Evolutionary conservation across 1,140 invertebrate genomes (phyloP), one percentile per base, ranked within the genome.

Genomic region (Drosophila parvula): DNA sequence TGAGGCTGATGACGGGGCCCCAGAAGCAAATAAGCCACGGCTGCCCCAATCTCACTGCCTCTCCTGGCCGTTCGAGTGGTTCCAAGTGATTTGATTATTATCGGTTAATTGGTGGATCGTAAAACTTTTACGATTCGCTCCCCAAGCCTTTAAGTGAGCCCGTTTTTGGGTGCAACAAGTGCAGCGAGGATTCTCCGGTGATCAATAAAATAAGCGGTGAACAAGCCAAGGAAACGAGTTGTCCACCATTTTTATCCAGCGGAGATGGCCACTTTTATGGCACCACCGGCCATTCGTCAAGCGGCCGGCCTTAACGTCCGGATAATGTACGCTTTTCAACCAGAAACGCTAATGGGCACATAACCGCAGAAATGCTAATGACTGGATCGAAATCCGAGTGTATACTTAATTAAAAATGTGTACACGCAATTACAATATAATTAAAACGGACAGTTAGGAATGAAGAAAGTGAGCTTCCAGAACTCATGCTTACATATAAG

Each of bases 71-170:
- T 34, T 10, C 56, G 60, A 62, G 53, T 59, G 74, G 63, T 48
- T 74, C 70, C 62, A 83, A 83, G 78, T 85, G 88, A 85, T 82
- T 89, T 82, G 89, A 90, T 89, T 91, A 90, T 90, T 82, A 90
- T 90, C 89, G 89, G 81, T 91, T 90, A 90, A 90, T 90, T 90
- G 89, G 65, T 56, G 59, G 64, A 78, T 89, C 89, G 81, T 90
- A 85, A 90, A 90, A 74, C 73, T 91, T 89, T 90, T 85, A 90
- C 89, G 89, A 90, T 27, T 28, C 55, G 53, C 45, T 48, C 36
- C 51, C 44, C 69, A 32, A 55, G 36, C 53, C 51, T 77, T 61
- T 77, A 60, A 77, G 62, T 68, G 74, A 34, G 62, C 48, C 48
- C 55, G 41, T 53, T 77, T 71, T 61, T 74, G 70, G 41, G 32